These are phyloP conservation scores for Brachionus rotundiformis DNA, from an alignment of 1,140 invertebrate species.

Conservation along the genomic window DNA sequence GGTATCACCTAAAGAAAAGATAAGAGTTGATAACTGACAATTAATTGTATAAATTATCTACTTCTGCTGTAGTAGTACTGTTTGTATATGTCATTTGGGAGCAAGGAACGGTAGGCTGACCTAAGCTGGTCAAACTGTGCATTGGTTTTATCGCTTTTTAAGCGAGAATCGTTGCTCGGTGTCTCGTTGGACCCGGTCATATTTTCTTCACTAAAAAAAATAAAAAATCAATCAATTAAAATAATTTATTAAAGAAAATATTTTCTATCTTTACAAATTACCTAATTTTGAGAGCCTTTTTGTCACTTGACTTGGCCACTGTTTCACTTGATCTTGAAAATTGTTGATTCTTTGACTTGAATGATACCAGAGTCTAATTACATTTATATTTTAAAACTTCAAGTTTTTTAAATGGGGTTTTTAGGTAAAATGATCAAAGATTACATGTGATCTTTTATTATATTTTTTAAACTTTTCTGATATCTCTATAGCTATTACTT, in stretches of 20 bases:
- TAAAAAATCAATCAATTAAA: too few relatives aligned
- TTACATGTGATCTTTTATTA: conserved; percentile 49
- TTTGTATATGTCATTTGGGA: conserved; percentile 48
- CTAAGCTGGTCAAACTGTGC: conserved; percentile 8
- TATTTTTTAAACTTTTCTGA: conserved; percentile 40
- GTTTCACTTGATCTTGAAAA: conserved; percentile 12
- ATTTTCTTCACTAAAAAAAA: conserved; percentile 20
- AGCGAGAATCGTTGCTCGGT: neutral
- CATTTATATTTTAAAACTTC: conserved; percentile 9
- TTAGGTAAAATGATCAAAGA: neutral
- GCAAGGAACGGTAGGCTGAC: conserved; percentile 15
- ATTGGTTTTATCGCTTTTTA: conserved; percentile 21
- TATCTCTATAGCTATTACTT: conserved; percentile 33
- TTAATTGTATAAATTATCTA: too few relatives aligned
- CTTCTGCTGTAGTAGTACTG: conserved; percentile 45
- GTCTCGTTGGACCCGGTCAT: neutral
- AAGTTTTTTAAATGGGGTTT: neutral
- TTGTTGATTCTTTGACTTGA: conserved; percentile 27
- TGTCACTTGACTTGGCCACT: neutral
- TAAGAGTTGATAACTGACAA: neutral
- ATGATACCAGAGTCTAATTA: neutral
- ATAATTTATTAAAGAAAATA: too few relatives aligned
- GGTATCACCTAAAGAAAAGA: neutral
- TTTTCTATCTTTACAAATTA: neutral
- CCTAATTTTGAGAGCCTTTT: neutral